Evolutionary conservation across 2,797 vertebrate species (phyloP), one percentile per base, ranked within the genome.

Genomic region (Onychomys arenicola): DNA sequence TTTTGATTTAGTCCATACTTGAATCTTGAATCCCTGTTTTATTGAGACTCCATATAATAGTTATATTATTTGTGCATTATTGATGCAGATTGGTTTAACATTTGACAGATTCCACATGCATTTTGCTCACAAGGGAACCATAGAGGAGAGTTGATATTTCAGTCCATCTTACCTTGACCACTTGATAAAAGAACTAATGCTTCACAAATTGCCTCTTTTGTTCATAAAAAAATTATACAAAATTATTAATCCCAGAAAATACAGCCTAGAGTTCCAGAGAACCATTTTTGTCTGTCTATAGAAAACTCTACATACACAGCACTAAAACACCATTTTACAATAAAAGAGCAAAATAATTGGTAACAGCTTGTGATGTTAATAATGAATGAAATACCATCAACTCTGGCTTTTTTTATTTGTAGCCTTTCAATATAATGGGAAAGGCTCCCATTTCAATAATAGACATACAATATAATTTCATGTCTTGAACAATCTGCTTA

Each of bases 261-360:
- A 80, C 43, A n/a, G 19, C 59, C 25, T 89, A 63, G 32, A 46
- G 32, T 61, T 82, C 23, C 17, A 86, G 69, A 95, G 67, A 92
- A 93, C 13, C 4, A 71, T 76, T 89, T 89, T 77, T 89, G 14
- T 63, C 59, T 80, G 85, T 91, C 43, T 16, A 65, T 81, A 40
- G 40, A 77, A 85, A 91, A 40, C 16, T 80, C 9, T 46, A 37
- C 67, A 0, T 16, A 69, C 11, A 85, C 25, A 77, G 2, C 57
- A 61, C 77, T 96, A 92, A 83, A 82, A 67, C 12, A 46, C 5
- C 3, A 46, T 43, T 93, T 89, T 93, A 86, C 25, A 89, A 77
- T 40, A 93, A 81, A 93, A 65, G 2, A 61, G 25, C 16, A 95
- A 95, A 90, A 71, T 95, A 89, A 93, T 83, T 90, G 46, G 67